Evolutionary conservation across 2,797 vertebrate species (phyloP).

Genomic region (Bovichtus variegatus): DNA sequence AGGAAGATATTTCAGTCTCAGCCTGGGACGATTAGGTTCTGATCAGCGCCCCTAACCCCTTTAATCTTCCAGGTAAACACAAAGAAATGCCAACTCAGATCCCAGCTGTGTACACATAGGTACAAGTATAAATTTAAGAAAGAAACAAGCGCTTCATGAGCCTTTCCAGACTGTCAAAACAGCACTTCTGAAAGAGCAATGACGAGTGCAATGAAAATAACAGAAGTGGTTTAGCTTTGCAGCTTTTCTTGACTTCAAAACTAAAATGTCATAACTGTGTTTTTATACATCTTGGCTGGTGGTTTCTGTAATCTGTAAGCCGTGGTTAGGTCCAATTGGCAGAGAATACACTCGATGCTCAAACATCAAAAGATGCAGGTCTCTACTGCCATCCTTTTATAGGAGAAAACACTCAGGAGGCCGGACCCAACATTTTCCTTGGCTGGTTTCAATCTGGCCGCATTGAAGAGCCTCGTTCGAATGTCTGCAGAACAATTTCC

Average conservation of each 20-base stretch:
- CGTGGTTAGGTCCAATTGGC: constrained; percentile 68
- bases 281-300: constrained; percentile 22
- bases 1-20: not conserved
- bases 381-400: constrained; percentile 55
- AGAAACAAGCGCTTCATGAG: constrained; percentile 12
- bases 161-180: constrained; percentile 4
- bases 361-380: constrained; percentile 76
- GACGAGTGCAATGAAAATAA: no score
- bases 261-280: constrained; percentile 32
- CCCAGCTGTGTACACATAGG: not conserved
- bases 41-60: not conserved
- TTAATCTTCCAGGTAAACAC: constrained; percentile 1
- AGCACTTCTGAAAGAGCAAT: not conserved
- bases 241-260: constrained; percentile 31
- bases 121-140: no score
- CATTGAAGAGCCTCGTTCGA: constrained; percentile 56
- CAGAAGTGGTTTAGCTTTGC: constrained; percentile 32
- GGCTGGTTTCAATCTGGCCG: constrained; percentile 62
- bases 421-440: constrained; percentile 53
- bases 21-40: not conserved
- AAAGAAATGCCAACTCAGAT: not conserved
- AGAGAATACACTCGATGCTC: constrained; percentile 38
- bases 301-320: constrained; percentile 57
- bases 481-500: constrained; percentile 60
- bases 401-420: constrained; percentile 42